Evolutionary conservation across 2,797 vertebrate genomes (phyloP).

Genomic region (Chiloscyllium punctatum): DNA sequence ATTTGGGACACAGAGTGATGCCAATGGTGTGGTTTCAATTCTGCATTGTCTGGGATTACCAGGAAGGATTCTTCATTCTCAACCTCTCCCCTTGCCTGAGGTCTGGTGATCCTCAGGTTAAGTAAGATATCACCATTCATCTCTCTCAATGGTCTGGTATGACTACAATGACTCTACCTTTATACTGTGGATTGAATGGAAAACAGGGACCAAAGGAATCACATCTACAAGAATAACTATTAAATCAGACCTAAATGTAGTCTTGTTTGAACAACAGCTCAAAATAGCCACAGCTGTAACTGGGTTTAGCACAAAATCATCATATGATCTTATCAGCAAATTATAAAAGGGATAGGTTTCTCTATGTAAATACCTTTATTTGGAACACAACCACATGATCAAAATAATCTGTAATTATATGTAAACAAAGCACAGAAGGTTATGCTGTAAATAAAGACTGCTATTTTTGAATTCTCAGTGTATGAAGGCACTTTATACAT

Average conservation of each 20-base stretch:
- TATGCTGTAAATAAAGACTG: not conserved
- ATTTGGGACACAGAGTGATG: too few species aligned
- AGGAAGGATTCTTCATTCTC: too few species aligned
- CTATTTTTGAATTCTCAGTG: not conserved
- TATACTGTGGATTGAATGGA: not conserved
- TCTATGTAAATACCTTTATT: not conserved
- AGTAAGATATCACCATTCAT: too few species aligned
- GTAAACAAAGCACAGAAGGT: not conserved
- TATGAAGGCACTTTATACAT: not conserved
- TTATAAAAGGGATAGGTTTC: not conserved
- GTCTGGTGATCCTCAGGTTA: too few species aligned
- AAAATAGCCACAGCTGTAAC: not conserved
- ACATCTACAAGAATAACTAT: not conserved
- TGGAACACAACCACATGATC: not conserved
- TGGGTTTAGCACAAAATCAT: not conserved
- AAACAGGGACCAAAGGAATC: not conserved
- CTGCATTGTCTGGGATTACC: too few species aligned
- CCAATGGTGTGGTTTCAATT: too few species aligned
- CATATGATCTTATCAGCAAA: not conserved
- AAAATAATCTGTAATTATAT: slow-evolving; percentile 19
- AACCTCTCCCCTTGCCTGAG: too few species aligned
- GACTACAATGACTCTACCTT: too few species aligned
- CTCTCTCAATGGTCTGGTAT: too few species aligned
- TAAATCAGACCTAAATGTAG: not conserved
- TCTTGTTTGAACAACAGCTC: not conserved